A percentile compares a stretch with the other conserved stretches of the same genome.
Conservation (phyloP, 2,113 vertebrate species). For the Thamnaconus septentrionalis region DNA sequence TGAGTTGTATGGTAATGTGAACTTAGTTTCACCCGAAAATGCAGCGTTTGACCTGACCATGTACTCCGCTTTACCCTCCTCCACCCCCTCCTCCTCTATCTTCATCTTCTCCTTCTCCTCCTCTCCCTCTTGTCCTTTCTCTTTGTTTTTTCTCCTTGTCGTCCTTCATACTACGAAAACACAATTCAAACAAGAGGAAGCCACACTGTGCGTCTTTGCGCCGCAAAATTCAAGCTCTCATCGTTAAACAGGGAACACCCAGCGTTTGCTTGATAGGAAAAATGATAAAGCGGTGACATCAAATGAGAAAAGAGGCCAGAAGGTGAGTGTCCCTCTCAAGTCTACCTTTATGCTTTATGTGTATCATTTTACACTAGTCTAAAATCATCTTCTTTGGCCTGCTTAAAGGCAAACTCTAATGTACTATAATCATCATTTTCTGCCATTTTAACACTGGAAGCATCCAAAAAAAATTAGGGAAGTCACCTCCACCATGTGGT, state of each 20-base stretch:
- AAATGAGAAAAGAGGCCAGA: not conserved
- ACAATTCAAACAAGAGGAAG: constrained; percentile 74
- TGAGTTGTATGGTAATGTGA: constrained; percentile 92
- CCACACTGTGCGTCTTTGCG: constrained; percentile 28
- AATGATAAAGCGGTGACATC: not conserved
- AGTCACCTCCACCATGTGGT: not conserved
- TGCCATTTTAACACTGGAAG: too few relatives aligned
- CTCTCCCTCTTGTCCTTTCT: constrained; percentile 8
- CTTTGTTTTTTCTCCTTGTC: not conserved
- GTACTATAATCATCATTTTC: too few relatives aligned
- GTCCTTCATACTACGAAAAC: constrained; percentile 7
- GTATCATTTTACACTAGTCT: too few relatives aligned
- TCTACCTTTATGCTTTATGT: too few relatives aligned
- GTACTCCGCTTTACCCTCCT: constrained; percentile 79
- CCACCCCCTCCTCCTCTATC: constrained; percentile 29
- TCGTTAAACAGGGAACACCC: not conserved
- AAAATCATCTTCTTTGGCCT: too few relatives aligned
- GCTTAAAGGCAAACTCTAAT: too few relatives aligned
- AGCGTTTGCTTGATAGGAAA: not conserved
- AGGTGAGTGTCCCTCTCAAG: too few relatives aligned
- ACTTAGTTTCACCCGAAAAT: constrained; percentile 92
- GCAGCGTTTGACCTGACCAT: constrained; percentile 86
- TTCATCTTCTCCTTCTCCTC: constrained; percentile 23
- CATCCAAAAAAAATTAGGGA: too few relatives aligned
- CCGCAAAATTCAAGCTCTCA: not conserved